Conservation (phyloP, 2,888 invertebrate species). For the Drymonia ruficornis region DNA sequence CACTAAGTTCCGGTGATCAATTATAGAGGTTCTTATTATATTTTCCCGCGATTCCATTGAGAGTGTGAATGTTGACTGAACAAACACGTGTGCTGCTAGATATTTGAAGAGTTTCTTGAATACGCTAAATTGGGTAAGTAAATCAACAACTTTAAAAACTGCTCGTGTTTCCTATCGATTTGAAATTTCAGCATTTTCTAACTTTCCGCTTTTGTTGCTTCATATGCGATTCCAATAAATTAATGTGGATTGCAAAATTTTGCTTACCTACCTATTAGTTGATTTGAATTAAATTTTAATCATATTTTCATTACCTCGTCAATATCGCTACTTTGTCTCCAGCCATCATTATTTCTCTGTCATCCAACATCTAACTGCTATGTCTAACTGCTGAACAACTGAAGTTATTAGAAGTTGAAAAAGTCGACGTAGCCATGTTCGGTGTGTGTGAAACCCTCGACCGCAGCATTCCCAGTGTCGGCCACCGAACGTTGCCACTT, state of each 20-base stretch:
- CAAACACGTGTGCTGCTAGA: neutral
- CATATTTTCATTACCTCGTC: neutral
- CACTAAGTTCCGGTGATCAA: slow-evolving; percentile 36
- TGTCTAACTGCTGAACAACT: slow-evolving; percentile 51
- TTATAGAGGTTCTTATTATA: slow-evolving; percentile 10
- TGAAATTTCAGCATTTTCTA: too few species aligned
- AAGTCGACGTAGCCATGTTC: slow-evolving; percentile 61
- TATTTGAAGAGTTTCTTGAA: too few species aligned
- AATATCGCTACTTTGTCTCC: neutral
- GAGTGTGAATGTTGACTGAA: neutral
- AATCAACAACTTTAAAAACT: too few species aligned
- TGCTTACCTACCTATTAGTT: too few species aligned
- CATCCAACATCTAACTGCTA: slow-evolving; percentile 44
- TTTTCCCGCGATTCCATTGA: neutral
- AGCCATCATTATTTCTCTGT: slow-evolving; percentile 10
- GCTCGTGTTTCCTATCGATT: too few species aligned
- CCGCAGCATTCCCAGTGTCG: slow-evolving; percentile 67
- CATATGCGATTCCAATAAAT: neutral
- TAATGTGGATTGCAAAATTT: too few species aligned
- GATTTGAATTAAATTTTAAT: too few species aligned
- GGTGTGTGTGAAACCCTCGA: slow-evolving; percentile 70
- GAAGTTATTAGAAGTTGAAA: slow-evolving; percentile 45
- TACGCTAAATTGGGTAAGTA: too few species aligned
- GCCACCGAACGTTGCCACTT: slow-evolving; percentile 53
- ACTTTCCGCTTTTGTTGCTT: too few species aligned